Evolutionary conservation across 2,888 invertebrate species (phyloP), one percentile per base, ranked within the genome.

Genomic region (Liopterus haemorrhoidalis): DNA sequence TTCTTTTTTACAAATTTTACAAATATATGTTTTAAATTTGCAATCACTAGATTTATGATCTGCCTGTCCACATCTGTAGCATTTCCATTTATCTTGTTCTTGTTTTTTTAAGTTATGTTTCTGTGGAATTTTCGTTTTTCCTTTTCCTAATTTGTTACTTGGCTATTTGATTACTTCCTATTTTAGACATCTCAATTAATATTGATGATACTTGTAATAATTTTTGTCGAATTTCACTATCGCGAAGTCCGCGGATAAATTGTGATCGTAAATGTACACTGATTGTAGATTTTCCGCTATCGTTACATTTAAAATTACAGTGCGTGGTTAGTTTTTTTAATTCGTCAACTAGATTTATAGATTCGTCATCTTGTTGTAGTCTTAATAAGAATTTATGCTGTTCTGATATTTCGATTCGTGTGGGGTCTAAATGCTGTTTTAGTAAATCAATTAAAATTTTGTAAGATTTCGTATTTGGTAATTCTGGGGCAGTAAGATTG

Each of bases 381-480:
- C 31, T 6, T 30, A 30, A 30, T 30, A 12, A n/a, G 12, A 6
- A 30, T 30, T 30, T 30, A 11, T 30, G 31, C 11, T 30, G 31
- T 30, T 30, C 31, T 9, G 31, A n/a, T n/a, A n/a, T n/a, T n/a
- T n/a, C n/a, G n/a, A n/a, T n/a, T n/a, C n/a, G n/a, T n/a, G n/a
- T n/a, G n/a, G n/a, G n/a, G n/a, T n/a, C n/a, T n/a, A n/a, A n/a
- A n/a, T n/a, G n/a, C n/a, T n/a, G n/a, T n/a, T n/a, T n/a, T n/a
- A n/a, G n/a, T n/a, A n/a, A n/a, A n/a, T n/a, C n/a, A n/a, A n/a
- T n/a, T n/a, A n/a, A n/a, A n/a, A n/a, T n/a, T n/a, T n/a, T n/a
- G n/a, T n/a, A n/a, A n/a, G n/a, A n/a, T n/a, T n/a, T n/a, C n/a
- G n/a, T n/a, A n/a, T n/a, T n/a, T n/a, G n/a, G n/a, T n/a, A n/a